phyloP scores from a whole-genome alignment of 2,888 invertebrate species.

The Ypsolopha sequella region DNA sequence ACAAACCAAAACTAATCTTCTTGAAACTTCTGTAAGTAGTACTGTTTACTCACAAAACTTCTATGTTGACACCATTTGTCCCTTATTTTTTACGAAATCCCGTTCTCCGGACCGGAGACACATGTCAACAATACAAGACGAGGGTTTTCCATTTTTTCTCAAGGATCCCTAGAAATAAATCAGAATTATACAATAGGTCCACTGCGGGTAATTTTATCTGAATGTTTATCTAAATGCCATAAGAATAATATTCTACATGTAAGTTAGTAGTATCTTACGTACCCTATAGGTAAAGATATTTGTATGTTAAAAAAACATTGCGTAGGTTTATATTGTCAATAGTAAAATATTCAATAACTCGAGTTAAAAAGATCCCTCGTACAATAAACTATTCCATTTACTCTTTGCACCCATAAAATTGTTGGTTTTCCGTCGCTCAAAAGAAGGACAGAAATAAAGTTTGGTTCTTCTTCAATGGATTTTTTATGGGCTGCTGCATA shows the following conservation, averaged over 20 bases:
- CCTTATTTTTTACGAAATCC: not conserved
- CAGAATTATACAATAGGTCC: conserved; percentile 1
- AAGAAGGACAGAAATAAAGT: no score
- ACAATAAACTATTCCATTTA: no score
- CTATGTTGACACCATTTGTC: not conserved
- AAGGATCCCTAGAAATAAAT: conserved; percentile 1
- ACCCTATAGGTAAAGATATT: not conserved
- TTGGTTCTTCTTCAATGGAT: no score
- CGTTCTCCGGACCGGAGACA: not conserved
- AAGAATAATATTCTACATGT: not conserved
- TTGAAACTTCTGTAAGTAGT: no score
- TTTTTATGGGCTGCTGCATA: no score
- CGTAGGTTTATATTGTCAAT: conserved; percentile 1
- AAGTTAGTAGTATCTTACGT: not conserved
- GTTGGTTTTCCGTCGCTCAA: no score
- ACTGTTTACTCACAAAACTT: no score
- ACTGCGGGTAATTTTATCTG: conserved; percentile 27
- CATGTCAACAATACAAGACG: not conserved
- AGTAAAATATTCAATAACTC: not conserved
- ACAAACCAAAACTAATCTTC: no score
- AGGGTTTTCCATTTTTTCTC: not conserved
- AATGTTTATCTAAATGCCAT: conserved; percentile 45
- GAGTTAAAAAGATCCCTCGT: not conserved
- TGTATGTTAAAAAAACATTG: not conserved
- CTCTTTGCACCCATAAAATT: no score